A percentile compares a stretch with the other conserved stretches of the same genome.
Evolutionary conservation across 2,797 vertebrate species (phyloP).

Genomic region (Sebastolobus alascanus): DNA sequence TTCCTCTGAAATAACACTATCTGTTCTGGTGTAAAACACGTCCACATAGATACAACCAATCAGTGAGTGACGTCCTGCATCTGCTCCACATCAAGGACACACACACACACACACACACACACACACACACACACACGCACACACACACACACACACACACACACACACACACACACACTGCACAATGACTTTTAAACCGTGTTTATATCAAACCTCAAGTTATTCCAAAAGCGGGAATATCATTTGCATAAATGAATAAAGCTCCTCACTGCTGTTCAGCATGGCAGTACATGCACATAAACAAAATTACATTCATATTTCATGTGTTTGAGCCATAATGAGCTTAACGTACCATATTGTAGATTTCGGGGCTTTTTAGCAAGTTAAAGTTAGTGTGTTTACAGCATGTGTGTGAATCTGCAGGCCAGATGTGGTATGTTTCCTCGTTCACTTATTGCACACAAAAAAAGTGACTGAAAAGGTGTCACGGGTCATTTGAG

Average conservation of each 20-base stretch:
- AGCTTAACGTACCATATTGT: conserved; percentile 9
- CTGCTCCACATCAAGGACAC: conserved; percentile 45
- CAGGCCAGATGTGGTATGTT: background rate
- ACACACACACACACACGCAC: conserved; percentile 17
- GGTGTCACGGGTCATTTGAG: conserved; percentile 7
- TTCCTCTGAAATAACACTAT: conserved; percentile 10
- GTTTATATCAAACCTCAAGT: conserved; percentile 59
- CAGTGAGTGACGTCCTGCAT: conserved; percentile 2
- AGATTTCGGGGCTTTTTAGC: conserved; percentile 35
- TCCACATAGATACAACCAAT: conserved; percentile 6
- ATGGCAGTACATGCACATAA: conserved; percentile 14
- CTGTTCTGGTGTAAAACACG: conserved; percentile 23
- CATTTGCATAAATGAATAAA: conserved; percentile 76
- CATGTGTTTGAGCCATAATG: conserved; percentile 45
- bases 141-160: conserved; percentile 15
- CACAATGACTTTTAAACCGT: conserved; percentile 42
- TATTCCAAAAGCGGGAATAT: conserved; percentile 62
- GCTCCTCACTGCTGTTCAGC: conserved; percentile 1
- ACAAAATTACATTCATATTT: conserved; percentile 63
- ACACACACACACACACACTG: conserved; percentile 6
- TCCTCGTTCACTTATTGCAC: background rate
- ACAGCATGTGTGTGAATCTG: too few relatives aligned
- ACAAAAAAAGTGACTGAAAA: background rate
- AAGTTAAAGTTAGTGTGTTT: conserved; percentile 19
- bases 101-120: conserved; percentile 19